Conservation (phyloP, 1,140 invertebrate genomes). For the Diabrotica virgifera region DNA sequence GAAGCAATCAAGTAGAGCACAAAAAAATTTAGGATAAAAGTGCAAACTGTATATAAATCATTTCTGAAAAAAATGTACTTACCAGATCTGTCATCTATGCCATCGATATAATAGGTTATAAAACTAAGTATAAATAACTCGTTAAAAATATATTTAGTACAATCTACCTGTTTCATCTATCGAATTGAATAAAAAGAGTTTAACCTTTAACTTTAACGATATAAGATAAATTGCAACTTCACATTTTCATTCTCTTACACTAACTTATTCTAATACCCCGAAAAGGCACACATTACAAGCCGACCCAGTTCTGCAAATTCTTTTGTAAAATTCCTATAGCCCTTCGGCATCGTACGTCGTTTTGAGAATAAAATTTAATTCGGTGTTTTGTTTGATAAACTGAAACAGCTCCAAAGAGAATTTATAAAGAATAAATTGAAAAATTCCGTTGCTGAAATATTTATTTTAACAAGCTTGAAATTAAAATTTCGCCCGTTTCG, state of each 20-base stretch:
- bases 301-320: neutral
- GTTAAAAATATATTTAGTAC: too few species aligned
- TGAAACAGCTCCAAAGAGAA: neutral
- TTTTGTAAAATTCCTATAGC: neutral
- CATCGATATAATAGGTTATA: too few species aligned
- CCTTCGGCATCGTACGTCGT: neutral
- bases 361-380: neutral
- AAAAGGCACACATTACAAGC: neutral
- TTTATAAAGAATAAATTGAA: constrained; percentile 1
- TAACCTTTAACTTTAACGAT: too few species aligned
- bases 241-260: neutral
- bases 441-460: neutral
- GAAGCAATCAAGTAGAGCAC: too few species aligned
- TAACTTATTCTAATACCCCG: neutral
- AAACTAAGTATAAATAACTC: too few species aligned
- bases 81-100: too few species aligned
- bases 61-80: too few species aligned
- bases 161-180: too few species aligned
- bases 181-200: too few species aligned
- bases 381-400: neutral
- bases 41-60: too few species aligned
- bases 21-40: too few species aligned
- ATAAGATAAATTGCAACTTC: too few species aligned
- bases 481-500: neutral
- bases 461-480: neutral